Percentiles rank a stretch among this genome's conserved stretches.
Conservation (phyloP, 1,140 invertebrate genomes). For the Pemphigus obesinymphae region DNA sequence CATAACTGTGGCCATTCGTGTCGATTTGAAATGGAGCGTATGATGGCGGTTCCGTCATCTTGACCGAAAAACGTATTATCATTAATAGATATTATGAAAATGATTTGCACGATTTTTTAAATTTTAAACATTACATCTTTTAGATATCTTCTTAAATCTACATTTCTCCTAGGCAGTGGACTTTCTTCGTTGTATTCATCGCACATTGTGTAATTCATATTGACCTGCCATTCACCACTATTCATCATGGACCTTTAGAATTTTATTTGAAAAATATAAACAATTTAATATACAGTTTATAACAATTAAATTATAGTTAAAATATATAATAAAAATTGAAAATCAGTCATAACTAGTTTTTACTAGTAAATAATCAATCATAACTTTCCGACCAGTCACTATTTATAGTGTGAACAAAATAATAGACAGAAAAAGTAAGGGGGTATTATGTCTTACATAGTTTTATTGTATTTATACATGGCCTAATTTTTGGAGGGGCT, state of each 20-base stretch:
- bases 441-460: no score
- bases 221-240: constrained; percentile 63
- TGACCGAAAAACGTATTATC: constrained; percentile 6
- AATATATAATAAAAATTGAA: no score
- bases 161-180: constrained; percentile 57
- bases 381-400: no score
- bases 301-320: no score
- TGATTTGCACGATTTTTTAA: neutral
- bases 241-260: constrained; percentile 52
- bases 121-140: constrained; percentile 48
- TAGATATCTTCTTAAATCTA: constrained; percentile 52
- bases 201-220: constrained; percentile 67
- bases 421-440: no score
- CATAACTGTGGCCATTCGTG: constrained; percentile 65
- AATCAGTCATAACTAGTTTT: no score
- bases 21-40: constrained; percentile 60
- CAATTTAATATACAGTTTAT: no score
- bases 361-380: no score
- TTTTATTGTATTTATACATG: no score
- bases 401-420: no score
- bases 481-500: no score
- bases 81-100: neutral
- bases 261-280: no score
- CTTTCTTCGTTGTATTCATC: constrained; percentile 70
- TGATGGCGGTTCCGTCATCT: constrained; percentile 60